These are phyloP conservation scores for Argopecten irradians DNA, from an alignment of 1,140 invertebrate genomes.

Conservation along the genomic window DNA sequence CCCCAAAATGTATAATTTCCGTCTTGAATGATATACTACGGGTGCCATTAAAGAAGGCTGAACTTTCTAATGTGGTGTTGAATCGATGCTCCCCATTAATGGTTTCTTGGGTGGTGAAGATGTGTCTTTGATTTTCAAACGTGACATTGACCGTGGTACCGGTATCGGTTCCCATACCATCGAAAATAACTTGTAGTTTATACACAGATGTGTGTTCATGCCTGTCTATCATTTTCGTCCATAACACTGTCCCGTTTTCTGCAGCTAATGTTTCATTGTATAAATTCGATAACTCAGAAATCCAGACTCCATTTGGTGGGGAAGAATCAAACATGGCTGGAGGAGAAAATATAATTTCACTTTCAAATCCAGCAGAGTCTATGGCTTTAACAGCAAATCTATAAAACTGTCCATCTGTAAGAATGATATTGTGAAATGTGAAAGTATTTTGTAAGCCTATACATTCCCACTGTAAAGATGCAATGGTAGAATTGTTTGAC, in stretches of 20 bases:
- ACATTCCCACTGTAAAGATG: neutral
- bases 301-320: constrained; percentile 42
- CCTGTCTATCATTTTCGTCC: neutral
- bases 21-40: neutral
- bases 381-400: constrained; percentile 46
- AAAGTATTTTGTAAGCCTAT: constrained; percentile 36
- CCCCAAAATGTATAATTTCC: neutral
- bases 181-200: neutral
- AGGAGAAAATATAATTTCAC: constrained; percentile 32
- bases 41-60: neutral
- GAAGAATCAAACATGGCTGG: constrained; percentile 53
- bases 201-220: neutral
- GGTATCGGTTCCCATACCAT: neutral
- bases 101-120: neutral
- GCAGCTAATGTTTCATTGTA: neutral
- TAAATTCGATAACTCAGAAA: neutral
- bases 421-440: neutral
- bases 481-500: neutral
- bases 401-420: constrained; percentile 45
- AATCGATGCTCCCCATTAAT: neutral
- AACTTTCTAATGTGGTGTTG: neutral
- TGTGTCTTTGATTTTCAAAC: neutral
- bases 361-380: constrained; percentile 56
- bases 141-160: neutral
- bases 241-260: neutral